Evolutionary conservation across 2,797 vertebrate species (phyloP), one percentile per base, ranked within the genome.

Genomic region (Decapterus maruadsi): DNA sequence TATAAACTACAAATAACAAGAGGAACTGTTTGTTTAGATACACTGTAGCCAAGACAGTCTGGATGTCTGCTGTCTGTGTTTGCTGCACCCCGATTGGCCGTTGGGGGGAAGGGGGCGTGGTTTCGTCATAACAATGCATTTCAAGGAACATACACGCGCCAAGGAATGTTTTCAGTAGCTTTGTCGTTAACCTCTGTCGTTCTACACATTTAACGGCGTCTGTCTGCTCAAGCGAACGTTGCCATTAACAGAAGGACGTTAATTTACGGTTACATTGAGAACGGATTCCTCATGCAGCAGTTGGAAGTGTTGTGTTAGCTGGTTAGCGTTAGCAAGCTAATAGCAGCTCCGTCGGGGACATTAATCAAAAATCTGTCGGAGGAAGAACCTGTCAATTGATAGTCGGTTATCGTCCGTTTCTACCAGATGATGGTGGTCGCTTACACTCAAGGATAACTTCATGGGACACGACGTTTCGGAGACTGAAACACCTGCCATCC

Each of bases 121-220:
- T 2, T 70, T 92, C 10, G 20, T 54, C 87, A 82, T 68, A 93
- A 94, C 92, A 93, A 93, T 94, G 77, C 91, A 84, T 89, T 91
- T 91, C 89, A 91, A 92, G 90, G 86, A 86, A 87, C 86, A 84
- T 29, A 86, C 94, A 91, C 92, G 89, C 93, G 92, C 93, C 82
- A 93, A 88, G 88, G 84, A 95, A 94, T 95, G 95, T 94, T 92
- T 93, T 90, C 85, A 83, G 14, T 82, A 51, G 78, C 67, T 68
- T 51, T 53, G n/a, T 77, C 51, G 66, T 51, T 69, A 85, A 79
- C 62, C 83, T 62, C 60, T 29, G 51, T 29, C 9, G 45, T 55
- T 42, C 2, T 10, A 3, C 6, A 1, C n/a, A 16, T 43, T 75
- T 74, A 64, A 75, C 78, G 54, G 59, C 8, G 2, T 46, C 29